Base-by-base conservation (phyloP, 2,113 vertebrate genomes). In the Leptocoma aspasia region DNA sequence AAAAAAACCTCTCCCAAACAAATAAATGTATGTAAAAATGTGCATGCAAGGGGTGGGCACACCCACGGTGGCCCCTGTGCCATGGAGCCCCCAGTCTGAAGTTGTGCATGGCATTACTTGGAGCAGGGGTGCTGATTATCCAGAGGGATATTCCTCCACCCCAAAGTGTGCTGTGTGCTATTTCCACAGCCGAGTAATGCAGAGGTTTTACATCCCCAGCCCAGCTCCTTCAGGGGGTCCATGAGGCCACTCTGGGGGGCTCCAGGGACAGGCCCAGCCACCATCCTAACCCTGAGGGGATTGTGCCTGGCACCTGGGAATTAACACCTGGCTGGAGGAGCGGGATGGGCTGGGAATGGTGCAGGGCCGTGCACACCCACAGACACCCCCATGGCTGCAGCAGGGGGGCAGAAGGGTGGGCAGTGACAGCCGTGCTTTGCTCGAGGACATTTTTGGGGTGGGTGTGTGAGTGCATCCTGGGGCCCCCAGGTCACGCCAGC, bases 131-230 rank as follows among this genome's bases (percentile, higher is more conserved):
- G 31, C 12, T 13, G 42, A 10, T 42, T 50, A 47, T 17, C 80
- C 2, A 1, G 24, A 47, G 22, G 21, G 39, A 70, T 11, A 5
- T 31, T 33, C 75, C 63, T 42, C 82, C 91, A 64, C 2, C 57
- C 7, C 1, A 19, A 42, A 31, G 2, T 1, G 2, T 5, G 4
- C 66, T 4, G 4, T 14, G 41, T 16, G 19, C 11, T 2, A 14
- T 37, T 79, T 30, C 79, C 65, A 31, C 0, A 16, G 23, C 50
- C 1, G 10, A 27, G 10, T 3, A n/a, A 63, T 0, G 13, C n/a
- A 21, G 41, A 0, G 19, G 31, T 16, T 28, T 35, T 53, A 61
- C 39, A 73, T 6, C 12, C 56, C 41, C 27, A 69, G 53, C 30
- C 59, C 77, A 14, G 23, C 70, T 75, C 53, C 63, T 15, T 7